phyloP scores from a whole-genome alignment of 2,797 vertebrate species.

The Labroides dimidiatus region DNA sequence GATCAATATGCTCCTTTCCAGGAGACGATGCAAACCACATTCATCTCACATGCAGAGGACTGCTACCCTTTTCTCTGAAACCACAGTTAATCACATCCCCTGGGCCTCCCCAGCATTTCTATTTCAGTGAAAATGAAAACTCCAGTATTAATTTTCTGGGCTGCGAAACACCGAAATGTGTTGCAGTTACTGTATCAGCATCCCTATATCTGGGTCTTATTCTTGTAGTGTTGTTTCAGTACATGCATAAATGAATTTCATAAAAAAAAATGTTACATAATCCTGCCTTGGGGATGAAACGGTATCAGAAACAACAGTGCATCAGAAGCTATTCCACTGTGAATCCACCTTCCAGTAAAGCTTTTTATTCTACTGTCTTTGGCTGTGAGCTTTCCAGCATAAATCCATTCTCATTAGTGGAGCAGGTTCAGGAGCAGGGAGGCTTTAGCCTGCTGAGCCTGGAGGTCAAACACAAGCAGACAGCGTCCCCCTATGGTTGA shows the following conservation, averaged over 20 bases:
- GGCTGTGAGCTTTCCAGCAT: constrained; percentile 37
- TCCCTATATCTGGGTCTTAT: constrained; percentile 1
- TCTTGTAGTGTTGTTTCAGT: constrained; percentile 15
- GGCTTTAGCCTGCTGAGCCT: not conserved
- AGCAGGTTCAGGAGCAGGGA: constrained; percentile 1
- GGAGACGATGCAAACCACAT: constrained; percentile 63
- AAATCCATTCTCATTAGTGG: constrained; percentile 37
- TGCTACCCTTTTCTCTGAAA: constrained; percentile 50
- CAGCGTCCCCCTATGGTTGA: constrained; percentile 60
- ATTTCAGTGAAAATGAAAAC: constrained; percentile 34
- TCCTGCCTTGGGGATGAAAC: constrained; percentile 49
- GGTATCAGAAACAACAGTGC: constrained; percentile 32
- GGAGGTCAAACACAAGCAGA: constrained; percentile 7
- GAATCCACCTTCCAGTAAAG: constrained; percentile 35
- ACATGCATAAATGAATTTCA: constrained; percentile 16
- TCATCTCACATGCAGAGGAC: constrained; percentile 62
- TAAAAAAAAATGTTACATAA: constrained; percentile 53
- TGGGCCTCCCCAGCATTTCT: constrained; percentile 31
- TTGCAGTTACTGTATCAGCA: constrained; percentile 3
- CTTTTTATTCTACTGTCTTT: constrained; percentile 49
- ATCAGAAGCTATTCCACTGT: constrained; percentile 28
- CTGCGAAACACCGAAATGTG: constrained; percentile 3
- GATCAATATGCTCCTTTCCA: constrained; percentile 64
- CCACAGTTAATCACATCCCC: constrained; percentile 73
- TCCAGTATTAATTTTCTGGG: constrained; percentile 17